A percentile compares a stretch with the other conserved stretches of the same genome.
phyloP scores from a whole-genome alignment of 1,140 invertebrate genomes.

The Drosophila simulans region DNA sequence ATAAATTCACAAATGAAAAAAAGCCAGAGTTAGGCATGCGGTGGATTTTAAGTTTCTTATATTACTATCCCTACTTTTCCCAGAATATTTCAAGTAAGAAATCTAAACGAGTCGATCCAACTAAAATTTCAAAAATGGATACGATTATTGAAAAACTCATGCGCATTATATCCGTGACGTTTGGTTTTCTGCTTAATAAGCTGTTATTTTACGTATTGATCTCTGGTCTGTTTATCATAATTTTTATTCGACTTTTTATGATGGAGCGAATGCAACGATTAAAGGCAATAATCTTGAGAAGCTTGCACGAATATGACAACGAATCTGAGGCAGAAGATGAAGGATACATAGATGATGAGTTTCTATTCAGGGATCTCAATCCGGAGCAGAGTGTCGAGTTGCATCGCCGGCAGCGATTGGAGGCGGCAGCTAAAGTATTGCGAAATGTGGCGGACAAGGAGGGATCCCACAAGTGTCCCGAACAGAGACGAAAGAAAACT shows the following conservation, averaged over 20 bases:
- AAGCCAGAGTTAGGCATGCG: neutral
- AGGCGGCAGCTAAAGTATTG: neutral
- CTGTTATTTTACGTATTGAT: neutral
- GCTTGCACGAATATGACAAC: neutral
- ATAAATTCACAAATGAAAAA: no score
- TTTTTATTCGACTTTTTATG: neutral
- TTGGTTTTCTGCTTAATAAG: neutral
- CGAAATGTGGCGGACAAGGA: neutral
- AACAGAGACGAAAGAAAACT: neutral
- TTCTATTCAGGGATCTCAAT: conserved; percentile 17
- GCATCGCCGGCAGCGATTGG: conserved; percentile 9
- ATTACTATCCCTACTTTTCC: neutral
- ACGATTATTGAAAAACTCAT: neutral
- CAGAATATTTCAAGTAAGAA: neutral
- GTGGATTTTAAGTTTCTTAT: neutral
- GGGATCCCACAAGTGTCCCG: no score
- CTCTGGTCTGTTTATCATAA: neutral
- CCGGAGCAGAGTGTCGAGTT: conserved; percentile 24
- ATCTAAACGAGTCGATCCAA: neutral
- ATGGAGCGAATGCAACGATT: neutral
- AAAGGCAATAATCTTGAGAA: neutral
- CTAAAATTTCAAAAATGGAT: neutral
- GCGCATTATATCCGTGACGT: neutral
- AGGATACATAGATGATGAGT: neutral
- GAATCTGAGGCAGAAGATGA: conserved; percentile 1